These are phyloP conservation scores for Sycophila texana DNA, from an alignment of 2,888 invertebrate species.

Conservation along the genomic window DNA sequence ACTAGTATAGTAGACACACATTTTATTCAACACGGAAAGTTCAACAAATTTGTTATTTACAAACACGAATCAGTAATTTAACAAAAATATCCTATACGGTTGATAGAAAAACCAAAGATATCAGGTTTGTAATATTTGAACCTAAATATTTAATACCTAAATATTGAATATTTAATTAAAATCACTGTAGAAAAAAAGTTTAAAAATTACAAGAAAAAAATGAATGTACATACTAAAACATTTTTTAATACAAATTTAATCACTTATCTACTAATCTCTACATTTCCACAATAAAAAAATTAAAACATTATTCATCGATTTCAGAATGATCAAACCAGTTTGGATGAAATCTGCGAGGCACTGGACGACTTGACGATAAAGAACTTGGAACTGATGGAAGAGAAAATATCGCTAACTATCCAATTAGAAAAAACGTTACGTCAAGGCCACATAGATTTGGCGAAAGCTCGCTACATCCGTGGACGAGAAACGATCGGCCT, in stretches of 20 bases:
- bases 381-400: slow-evolving; percentile 84
- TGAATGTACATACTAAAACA: not conserved
- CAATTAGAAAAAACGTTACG: slow-evolving; percentile 83
- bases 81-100: not conserved
- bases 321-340: slow-evolving; percentile 61
- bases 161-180: not conserved
- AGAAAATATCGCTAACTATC: slow-evolving; percentile 82
- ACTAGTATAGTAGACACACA: slow-evolving; percentile 63
- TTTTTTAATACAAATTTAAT: not conserved
- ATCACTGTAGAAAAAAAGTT: not conserved
- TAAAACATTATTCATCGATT: slow-evolving; percentile 13
- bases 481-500: slow-evolving; percentile 85
- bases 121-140: slow-evolving; percentile 16
- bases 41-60: slow-evolving; percentile 67
- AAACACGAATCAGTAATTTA: slow-evolving; percentile 48
- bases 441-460: slow-evolving; percentile 84
- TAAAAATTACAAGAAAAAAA: not conserved
- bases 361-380: slow-evolving; percentile 84
- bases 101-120: not conserved
- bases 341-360: slow-evolving; percentile 78
- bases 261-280: no score
- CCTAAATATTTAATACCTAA: not conserved
- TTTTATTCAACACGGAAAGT: slow-evolving; percentile 67
- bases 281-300: not conserved
- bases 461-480: slow-evolving; percentile 87